These are phyloP conservation scores for Pangasianodon gigas DNA, from an alignment of 2,113 vertebrate species.

Conservation along the genomic window DNA sequence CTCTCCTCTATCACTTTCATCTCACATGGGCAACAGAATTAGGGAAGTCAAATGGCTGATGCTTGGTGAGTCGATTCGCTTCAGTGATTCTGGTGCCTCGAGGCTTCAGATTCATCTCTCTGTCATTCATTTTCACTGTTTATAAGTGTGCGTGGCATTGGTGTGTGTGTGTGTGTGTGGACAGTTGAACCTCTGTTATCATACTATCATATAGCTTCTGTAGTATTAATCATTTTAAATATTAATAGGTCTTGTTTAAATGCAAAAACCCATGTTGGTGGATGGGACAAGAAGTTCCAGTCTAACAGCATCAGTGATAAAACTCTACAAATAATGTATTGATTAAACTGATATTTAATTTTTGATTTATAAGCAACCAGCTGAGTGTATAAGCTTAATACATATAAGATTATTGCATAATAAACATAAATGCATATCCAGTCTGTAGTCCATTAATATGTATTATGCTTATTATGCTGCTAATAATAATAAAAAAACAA, in stretches of 20 bases:
- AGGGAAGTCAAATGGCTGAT: neutral
- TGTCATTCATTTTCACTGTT: conserved; percentile 18
- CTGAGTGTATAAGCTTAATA: neutral
- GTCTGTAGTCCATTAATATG: neutral
- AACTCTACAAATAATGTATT: too few relatives aligned
- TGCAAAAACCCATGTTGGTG: neutral
- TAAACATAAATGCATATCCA: neutral
- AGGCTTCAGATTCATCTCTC: neutral
- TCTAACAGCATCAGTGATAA: too few relatives aligned
- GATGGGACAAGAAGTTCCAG: too few relatives aligned
- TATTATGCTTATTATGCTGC: neutral
- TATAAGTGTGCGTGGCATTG: neutral
- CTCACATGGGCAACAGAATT: conserved; percentile 31
- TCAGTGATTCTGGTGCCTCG: neutral
- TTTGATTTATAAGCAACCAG: neutral
- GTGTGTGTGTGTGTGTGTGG: neutral
- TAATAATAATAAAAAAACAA: neutral
- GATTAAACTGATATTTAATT: neutral
- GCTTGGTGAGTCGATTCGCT: neutral
- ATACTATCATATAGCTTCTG: neutral
- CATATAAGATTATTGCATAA: neutral
- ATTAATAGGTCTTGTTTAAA: neutral
- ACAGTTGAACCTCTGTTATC: neutral
- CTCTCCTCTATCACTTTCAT: conserved; percentile 1
- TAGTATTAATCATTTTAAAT: neutral